Evolutionary conservation across 1,140 invertebrate species (phyloP).

Genomic region (Ptiloglossa arizonensis): DNA sequence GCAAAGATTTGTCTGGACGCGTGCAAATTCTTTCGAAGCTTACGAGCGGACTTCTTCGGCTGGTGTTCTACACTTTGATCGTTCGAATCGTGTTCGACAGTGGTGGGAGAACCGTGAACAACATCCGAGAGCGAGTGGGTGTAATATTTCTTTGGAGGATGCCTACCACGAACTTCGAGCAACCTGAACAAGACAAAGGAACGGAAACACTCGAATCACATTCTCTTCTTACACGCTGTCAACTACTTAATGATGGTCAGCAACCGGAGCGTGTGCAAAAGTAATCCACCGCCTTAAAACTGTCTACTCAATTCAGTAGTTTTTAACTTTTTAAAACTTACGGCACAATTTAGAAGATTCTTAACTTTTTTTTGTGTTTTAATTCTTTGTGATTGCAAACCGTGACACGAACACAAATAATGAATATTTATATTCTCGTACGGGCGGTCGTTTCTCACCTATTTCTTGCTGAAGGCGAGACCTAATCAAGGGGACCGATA

Average conservation of each 20-base stretch:
- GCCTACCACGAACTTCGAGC: neutral
- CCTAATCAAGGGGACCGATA: no score
- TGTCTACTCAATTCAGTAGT: neutral
- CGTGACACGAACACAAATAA: no score
- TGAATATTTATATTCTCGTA: no score
- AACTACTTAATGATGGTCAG: neutral
- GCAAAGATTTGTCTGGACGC: slow-evolving; percentile 67
- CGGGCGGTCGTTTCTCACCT: no score
- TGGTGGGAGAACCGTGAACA: neutral
- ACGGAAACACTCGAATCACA: neutral
- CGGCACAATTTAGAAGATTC: no score
- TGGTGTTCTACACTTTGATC: neutral
- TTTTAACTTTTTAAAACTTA: neutral
- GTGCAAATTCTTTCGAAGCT: slow-evolving; percentile 55
- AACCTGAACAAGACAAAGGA: slow-evolving; percentile 15
- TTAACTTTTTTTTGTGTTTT: no score
- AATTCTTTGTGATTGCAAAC: no score
- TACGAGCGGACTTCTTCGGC: neutral
- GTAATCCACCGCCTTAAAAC: no score
- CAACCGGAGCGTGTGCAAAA: no score
- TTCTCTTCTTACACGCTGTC: neutral
- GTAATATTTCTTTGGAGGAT: slow-evolving; percentile 62
- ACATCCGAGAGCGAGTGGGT: slow-evolving; percentile 3
- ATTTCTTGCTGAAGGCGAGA: no score
- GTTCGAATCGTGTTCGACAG: neutral